Evolutionary conservation across 1,140 invertebrate genomes (phyloP).

Genomic region (Orussus abietinus): DNA sequence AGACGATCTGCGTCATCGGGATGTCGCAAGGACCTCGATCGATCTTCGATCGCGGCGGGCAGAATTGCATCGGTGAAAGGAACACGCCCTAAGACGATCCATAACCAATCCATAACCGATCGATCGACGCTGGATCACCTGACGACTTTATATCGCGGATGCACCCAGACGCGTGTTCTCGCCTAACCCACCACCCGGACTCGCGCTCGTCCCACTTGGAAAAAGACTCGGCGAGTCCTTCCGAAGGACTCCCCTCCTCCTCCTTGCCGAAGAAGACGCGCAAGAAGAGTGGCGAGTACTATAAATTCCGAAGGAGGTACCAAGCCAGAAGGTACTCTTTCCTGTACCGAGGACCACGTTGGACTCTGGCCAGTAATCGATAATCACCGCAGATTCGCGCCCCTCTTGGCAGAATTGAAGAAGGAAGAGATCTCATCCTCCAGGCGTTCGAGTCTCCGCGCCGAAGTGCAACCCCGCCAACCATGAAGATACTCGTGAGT

Average conservation of each 20-base stretch:
- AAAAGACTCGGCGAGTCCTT: constrained; percentile 17
- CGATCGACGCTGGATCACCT: constrained; percentile 20
- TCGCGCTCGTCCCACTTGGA: constrained; percentile 13
- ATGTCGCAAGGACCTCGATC: constrained; percentile 23
- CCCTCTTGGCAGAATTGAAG: constrained; percentile 12
- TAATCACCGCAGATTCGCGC: constrained; percentile 14
- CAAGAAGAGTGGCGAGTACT: constrained; percentile 19
- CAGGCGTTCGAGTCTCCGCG: not conserved
- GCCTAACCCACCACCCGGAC: constrained; percentile 10
- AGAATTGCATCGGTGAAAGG: constrained; percentile 28
- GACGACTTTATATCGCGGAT: constrained; percentile 7
- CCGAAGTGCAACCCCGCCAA: not conserved
- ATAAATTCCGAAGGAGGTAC: constrained; percentile 30
- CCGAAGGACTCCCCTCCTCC: constrained; percentile 23
- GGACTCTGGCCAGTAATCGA: constrained; percentile 16
- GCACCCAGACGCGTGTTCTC: not conserved
- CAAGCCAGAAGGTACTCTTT: no score
- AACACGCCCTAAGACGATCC: constrained; percentile 33
- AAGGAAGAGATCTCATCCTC: not conserved
- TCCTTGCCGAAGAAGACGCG: constrained; percentile 12
- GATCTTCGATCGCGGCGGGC: constrained; percentile 15
- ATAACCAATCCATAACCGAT: constrained; percentile 24
- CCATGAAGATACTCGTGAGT: constrained; percentile 28
- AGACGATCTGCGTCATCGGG: constrained; percentile 2
- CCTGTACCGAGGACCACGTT: no score